Conservation (phyloP, 2,888 invertebrate genomes). For the Spicauda simplicius region DNA sequence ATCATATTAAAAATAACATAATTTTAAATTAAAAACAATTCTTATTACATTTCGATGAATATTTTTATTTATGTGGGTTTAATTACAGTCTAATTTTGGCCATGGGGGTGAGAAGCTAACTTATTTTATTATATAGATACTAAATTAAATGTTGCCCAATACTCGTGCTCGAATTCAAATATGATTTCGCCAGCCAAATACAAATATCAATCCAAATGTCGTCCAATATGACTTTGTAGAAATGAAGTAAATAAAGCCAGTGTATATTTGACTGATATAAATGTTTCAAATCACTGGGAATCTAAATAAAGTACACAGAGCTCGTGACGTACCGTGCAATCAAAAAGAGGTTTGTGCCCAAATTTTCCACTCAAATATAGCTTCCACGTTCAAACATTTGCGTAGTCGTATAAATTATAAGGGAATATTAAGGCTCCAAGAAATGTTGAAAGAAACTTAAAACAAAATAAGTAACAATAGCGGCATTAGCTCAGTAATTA, state of each 20-base stretch:
- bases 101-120: no score
- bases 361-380: conserved; percentile 17
- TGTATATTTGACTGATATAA: not conserved
- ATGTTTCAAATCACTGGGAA: conserved; percentile 11
- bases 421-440: not conserved
- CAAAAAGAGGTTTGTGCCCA: not conserved
- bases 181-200: not conserved
- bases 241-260: not conserved
- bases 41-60: no score
- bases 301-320: conserved; percentile 18
- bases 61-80: no score
- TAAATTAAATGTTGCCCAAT: no score
- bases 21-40: no score
- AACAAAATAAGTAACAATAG: not conserved
- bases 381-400: conserved; percentile 11
- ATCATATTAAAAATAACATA: no score
- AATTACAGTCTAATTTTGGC: no score
- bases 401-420: conserved; percentile 2
- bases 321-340: not conserved
- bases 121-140: no score
- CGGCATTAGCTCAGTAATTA: conserved; percentile 1
- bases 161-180: not conserved
- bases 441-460: not conserved
- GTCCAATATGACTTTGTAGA: not conserved
- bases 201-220: not conserved